Evolutionary conservation across 2,113 vertebrate genomes (phyloP), one percentile per base, ranked within the genome.

Genomic region (Archilochus colubris): DNA sequence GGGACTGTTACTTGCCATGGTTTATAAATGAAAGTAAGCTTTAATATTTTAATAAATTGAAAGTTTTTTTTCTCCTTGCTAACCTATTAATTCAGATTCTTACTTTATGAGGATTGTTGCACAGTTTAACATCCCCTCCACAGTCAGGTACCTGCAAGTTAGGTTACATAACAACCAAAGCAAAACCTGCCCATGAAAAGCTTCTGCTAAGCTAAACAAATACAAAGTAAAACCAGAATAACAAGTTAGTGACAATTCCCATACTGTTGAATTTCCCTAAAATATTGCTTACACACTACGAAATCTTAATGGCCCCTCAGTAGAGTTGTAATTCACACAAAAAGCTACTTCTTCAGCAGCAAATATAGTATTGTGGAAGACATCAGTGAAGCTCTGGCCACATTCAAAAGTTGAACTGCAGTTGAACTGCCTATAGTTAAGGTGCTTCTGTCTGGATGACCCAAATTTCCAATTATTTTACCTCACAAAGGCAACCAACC

Each of bases 91-190:
- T 40, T 54, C 2, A 33, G 22, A n/a, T 25, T 78, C 14, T 30
- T 61, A 27, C 12, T 76, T 82, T 66, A 54, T 53, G 21, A 57
- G 18, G 27, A 28, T 18, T 63, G 4, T 50, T 50, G 58, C 33
- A 54, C 21, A 46, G 1, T 33, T 78, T 40, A 46, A 36, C 2
- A 58, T 54, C 21, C 20, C 7, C 73, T 73, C 25, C n/a, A 66
- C 7, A 27, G 9, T 69, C 50, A 53, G 8, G 16, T 46, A 33
- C 31, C 51, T 57, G n/a, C 51, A 76, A 16, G 11, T 46, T 28
- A 51, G 10, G 11, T 76, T 79, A 33, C 0, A 0, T 14, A 80
- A 43, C 9, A 62, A 4, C 12, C 55, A 48, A 62, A 43, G n/a
- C 23, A 88, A 89, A 79, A 82, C 5, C 2, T 67, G 24, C 25